These are phyloP conservation scores for Cephus cinctus DNA, from an alignment of 1,140 invertebrate genomes.

Conservation along the genomic window DNA sequence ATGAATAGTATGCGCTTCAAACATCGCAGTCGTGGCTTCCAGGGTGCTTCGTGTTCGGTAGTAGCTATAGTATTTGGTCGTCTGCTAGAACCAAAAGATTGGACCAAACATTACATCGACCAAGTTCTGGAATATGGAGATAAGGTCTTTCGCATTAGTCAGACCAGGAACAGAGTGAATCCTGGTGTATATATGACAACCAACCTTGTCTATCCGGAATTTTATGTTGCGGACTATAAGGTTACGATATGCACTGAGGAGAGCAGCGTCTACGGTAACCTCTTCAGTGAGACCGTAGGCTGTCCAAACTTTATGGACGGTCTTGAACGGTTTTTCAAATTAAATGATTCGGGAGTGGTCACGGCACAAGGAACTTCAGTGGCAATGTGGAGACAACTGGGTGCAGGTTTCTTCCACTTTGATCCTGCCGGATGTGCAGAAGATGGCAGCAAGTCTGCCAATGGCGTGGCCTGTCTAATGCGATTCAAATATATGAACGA, in stretches of 20 bases:
- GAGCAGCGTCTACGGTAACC: slow-evolving; percentile 30
- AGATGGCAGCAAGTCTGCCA: slow-evolving; percentile 14
- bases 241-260: slow-evolving; percentile 27
- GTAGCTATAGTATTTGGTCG: slow-evolving; percentile 34
- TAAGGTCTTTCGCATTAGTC: slow-evolving; percentile 33
- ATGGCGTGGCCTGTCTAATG: slow-evolving; percentile 33
- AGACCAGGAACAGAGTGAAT: slow-evolving; percentile 18
- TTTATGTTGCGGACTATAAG: slow-evolving; percentile 39
- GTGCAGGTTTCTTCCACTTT: slow-evolving; percentile 30
- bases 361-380: slow-evolving; percentile 35
- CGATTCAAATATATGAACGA: slow-evolving; percentile 29
- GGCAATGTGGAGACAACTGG: slow-evolving; percentile 32
- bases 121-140: slow-evolving; percentile 36
- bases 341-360: slow-evolving; percentile 30
- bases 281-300: slow-evolving; percentile 28
- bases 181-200: slow-evolving; percentile 32
- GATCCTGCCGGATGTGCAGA: slow-evolving; percentile 30
- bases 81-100: slow-evolving; percentile 32
- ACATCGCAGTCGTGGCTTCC: slow-evolving; percentile 35
- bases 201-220: slow-evolving; percentile 31
- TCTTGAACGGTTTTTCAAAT: slow-evolving; percentile 27
- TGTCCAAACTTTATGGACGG: slow-evolving; percentile 34
- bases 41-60: slow-evolving; percentile 30
- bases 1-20: slow-evolving; percentile 36
- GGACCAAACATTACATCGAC: slow-evolving; percentile 30